These are phyloP conservation scores for Galleria mellonella DNA, from an alignment of 1,140 invertebrate species.

Conservation along the genomic window DNA sequence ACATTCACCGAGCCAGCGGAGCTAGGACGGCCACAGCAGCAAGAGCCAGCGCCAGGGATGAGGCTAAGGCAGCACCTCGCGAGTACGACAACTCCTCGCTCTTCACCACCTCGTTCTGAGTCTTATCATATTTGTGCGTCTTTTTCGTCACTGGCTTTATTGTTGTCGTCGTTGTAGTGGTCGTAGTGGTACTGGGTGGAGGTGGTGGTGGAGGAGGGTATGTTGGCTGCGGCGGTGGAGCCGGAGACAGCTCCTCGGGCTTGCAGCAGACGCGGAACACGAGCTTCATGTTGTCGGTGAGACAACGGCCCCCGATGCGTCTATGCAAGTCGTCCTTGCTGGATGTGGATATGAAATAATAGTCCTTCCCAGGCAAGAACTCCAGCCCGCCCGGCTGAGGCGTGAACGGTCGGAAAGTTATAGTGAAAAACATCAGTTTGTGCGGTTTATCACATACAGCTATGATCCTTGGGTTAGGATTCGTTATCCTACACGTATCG, in stretches of 20 bases:
- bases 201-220: constrained; percentile 73
- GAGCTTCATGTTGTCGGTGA: constrained; percentile 96
- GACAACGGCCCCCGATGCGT: constrained; percentile 91
- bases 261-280: constrained; percentile 96
- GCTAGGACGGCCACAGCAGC: constrained; percentile 57
- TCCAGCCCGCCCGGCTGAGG: constrained; percentile 95
- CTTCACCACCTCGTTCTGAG: constrained; percentile 93
- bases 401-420: constrained; percentile 96
- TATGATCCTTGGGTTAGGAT: constrained; percentile 93
- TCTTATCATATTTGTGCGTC: constrained; percentile 87
- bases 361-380: constrained; percentile 95
- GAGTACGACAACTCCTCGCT: constrained; percentile 91
- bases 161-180: constrained; percentile 56
- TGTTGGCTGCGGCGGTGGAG: constrained; percentile 64
- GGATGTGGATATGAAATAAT: constrained; percentile 96
- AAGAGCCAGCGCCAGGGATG: constrained; percentile 54
- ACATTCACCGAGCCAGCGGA: constrained; percentile 69
- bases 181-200: constrained; percentile 64
- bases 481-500: constrained; percentile 95
- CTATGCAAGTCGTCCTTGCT: constrained; percentile 93
- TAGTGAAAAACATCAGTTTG: constrained; percentile 96
- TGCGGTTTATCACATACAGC: constrained; percentile 96
- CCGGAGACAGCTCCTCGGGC: constrained; percentile 74
- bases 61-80: constrained; percentile 53
- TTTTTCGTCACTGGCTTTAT: constrained; percentile 75